These are phyloP conservation scores for Cepaea hortensis DNA, from an alignment of 2,888 invertebrate species.

Conservation along the genomic window DNA sequence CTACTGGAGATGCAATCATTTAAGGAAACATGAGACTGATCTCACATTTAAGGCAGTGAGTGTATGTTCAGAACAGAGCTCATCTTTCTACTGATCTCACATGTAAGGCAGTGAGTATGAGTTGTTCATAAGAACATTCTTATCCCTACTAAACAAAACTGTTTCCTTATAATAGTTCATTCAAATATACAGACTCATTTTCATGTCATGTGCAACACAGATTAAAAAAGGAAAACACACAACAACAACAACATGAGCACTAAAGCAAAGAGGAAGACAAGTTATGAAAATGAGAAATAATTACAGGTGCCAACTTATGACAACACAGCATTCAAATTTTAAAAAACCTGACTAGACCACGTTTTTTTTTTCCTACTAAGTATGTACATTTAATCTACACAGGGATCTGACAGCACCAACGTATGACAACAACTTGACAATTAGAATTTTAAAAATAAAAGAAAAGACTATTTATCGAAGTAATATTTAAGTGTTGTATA, in stretches of 20 bases:
- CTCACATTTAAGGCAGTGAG: too few relatives aligned
- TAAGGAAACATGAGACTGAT: too few relatives aligned
- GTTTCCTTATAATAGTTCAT: not conserved
- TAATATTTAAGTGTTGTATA: not conserved
- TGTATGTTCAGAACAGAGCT: too few relatives aligned
- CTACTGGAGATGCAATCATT: too few relatives aligned
- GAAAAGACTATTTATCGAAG: not conserved
- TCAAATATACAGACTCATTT: not conserved
- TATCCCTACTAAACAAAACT: too few relatives aligned
- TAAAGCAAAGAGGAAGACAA: not conserved
- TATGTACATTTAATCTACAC: not conserved
- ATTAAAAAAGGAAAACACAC: not conserved
- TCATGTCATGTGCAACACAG: not conserved
- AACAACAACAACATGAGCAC: not conserved
- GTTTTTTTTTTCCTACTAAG: not conserved
- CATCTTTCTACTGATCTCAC: too few relatives aligned
- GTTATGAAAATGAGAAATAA: not conserved
- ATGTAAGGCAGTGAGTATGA: too few relatives aligned
- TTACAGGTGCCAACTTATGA: not conserved
- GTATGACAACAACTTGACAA: not conserved
- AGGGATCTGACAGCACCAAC: not conserved
- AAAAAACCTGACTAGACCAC: conserved; percentile 14
- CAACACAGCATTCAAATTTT: too few relatives aligned
- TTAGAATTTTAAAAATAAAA: not conserved
- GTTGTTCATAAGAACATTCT: too few relatives aligned